phyloP scores from a whole-genome alignment of 2,888 invertebrate genomes.

The Isotomurus palustris region DNA sequence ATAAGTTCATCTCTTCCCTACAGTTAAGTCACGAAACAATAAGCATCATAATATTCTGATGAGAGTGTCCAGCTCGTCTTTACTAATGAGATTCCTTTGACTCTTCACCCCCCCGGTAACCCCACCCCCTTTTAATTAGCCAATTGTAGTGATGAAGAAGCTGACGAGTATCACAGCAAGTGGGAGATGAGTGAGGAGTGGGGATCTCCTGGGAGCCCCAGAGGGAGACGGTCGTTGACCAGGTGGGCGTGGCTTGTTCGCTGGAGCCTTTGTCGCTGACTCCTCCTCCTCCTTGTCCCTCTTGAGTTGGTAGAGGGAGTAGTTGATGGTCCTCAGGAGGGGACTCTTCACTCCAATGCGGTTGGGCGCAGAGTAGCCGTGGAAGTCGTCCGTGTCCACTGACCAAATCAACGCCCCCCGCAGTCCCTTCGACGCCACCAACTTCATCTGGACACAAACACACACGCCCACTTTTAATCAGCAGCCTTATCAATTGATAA shows the following conservation, averaged over 20 bases:
- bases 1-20: no score
- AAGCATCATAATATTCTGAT: no score
- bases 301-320: slow-evolving; percentile 54
- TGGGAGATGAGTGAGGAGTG: no score
- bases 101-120: no score
- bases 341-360: slow-evolving; percentile 58
- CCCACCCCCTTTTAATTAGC: no score
- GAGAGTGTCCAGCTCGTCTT: no score
- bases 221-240: background rate
- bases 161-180: no score
- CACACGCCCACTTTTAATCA: background rate
- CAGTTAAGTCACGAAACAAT: no score
- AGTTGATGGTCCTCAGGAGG: slow-evolving; percentile 67
- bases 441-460: slow-evolving; percentile 50
- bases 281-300: background rate
- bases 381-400: slow-evolving; percentile 81
- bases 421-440: slow-evolving; percentile 61
- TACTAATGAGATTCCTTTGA: no score
- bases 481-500: background rate
- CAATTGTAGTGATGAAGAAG: no score
- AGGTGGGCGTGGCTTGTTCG: background rate
- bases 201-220: no score
- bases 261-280: no score
- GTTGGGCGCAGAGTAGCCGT: slow-evolving; percentile 68
- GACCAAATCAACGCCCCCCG: slow-evolving; percentile 82